Percentiles rank a stretch among this genome's conserved stretches.
Evolutionary conservation across 2,113 vertebrate genomes (phyloP).

Genomic region (Heteronetta atricapilla): DNA sequence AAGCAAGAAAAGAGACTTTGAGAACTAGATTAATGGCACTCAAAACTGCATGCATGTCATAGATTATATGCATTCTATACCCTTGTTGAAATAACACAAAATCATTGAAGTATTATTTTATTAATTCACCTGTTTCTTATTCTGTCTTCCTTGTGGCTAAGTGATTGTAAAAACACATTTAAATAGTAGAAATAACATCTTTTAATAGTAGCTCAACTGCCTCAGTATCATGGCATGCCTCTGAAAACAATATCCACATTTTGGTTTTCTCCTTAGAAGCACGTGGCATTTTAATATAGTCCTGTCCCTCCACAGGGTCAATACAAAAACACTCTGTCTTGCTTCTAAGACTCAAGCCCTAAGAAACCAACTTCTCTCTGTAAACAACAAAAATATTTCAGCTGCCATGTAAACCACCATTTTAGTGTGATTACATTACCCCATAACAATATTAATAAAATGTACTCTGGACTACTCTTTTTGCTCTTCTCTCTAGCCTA

Average conservation of each 20-base stretch:
- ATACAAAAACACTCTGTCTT: background rate
- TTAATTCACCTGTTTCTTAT: conserved; percentile 30
- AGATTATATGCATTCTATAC: background rate
- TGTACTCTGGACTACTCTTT: background rate
- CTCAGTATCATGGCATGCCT: background rate
- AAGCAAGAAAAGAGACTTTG: background rate
- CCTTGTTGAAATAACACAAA: background rate
- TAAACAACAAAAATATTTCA: background rate
- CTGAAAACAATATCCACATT: background rate
- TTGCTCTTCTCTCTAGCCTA: conserved; percentile 33
- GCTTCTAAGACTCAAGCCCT: background rate
- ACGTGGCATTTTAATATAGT: background rate
- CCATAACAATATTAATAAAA: background rate
- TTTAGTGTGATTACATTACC: conserved; percentile 18
- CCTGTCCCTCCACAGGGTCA: background rate
- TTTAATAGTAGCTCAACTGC: conserved; percentile 32
- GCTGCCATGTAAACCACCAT: background rate
- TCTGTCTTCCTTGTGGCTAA: conserved; percentile 36
- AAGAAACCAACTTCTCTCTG: background rate
- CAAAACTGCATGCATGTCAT: background rate
- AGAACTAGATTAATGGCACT: background rate
- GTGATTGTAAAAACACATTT: conserved; percentile 37
- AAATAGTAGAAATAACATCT: conserved; percentile 28
- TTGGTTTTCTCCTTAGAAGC: conserved; percentile 25
- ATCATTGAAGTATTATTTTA: background rate